A percentile compares a stretch with the other conserved stretches of the same genome.
phyloP scores from a whole-genome alignment of 2,888 invertebrate genomes.

The Chloromyia formosa region DNA sequence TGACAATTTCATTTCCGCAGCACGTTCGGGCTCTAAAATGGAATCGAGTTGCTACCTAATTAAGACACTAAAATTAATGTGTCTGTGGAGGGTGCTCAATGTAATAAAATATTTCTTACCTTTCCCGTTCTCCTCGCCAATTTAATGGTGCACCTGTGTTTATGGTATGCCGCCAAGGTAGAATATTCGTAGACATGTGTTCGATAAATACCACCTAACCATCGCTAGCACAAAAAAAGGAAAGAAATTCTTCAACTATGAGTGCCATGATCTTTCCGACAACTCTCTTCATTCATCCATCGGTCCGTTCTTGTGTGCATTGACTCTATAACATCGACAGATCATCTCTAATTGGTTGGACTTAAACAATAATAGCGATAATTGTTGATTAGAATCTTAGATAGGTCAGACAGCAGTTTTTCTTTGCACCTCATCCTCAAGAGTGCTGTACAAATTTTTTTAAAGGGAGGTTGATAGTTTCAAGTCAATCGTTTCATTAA shows the following conservation, averaged over 20 bases:
- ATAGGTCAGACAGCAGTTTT: conserved; percentile 16
- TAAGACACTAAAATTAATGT: conserved; percentile 26
- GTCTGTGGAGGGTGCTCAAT: conserved; percentile 21
- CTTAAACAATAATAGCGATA: conserved; percentile 49
- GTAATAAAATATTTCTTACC: neutral
- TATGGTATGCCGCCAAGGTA: conserved; percentile 1
- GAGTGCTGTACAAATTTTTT: conserved; percentile 2
- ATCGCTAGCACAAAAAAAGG: neutral
- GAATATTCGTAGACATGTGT: conserved; percentile 13
- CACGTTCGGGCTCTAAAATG: neutral
- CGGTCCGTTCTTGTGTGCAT: conserved; percentile 32
- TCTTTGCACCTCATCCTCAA: neutral
- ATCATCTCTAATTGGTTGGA: conserved; percentile 49
- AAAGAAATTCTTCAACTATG: neutral
- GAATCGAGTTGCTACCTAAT: neutral
- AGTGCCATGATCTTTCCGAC: conserved; percentile 4
- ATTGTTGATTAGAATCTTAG: conserved; percentile 45
- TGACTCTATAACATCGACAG: too few relatives aligned
- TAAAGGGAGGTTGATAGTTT: neutral
- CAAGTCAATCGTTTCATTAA: conserved; percentile 4
- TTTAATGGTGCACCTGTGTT: conserved; percentile 33
- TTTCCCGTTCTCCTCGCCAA: conserved; percentile 1
- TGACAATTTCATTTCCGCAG: too few relatives aligned
- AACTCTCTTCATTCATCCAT: neutral
- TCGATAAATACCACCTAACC: conserved; percentile 20